Base-by-base conservation (phyloP, 1,140 invertebrate species). In the Olivierus martensii region DNA sequence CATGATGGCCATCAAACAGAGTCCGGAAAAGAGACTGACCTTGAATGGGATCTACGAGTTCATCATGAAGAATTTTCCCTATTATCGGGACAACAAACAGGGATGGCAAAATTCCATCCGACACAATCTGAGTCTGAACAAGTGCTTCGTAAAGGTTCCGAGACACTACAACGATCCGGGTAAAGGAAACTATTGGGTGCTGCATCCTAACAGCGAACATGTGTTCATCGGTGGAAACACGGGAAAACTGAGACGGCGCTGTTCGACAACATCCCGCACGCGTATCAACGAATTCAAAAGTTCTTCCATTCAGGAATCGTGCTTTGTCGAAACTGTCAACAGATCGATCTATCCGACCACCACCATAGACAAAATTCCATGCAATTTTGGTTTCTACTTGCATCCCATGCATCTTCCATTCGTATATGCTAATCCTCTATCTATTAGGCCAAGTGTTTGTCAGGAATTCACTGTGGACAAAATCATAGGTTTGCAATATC, bases 21-120 rank as follows among this genome's bases (percentile, higher is more conserved):
- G 87, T 65, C 82, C 83, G 0, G 88, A 94, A 62, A 95, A 94
- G 66, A 72, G 91, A 14, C 75, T 98, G 2, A 98, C 94, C 0
- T 72, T 98, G 0, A 97, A 94, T 67, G 93, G 92, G 18, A 98
- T 98, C 61, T 98, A 98, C 72, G 93, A 98, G 66, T 98, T 92
- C 69, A 98, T 98, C 56, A 96, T 96, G 87, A 83, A 83, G 55
- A 88, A 94, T 65, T 96, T 95, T 66, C 93, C 93, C 0, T 98
- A 95, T 66, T 98, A 97, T 67, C 78, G 86, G 43, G 89, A 94
- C 64, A 96, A 95, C 70, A 94, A 94, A 61, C 90, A 94, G 67
- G 91, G 91, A 14, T 98, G 93, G 93, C 93, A 98, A 67, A 98
- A 98, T 65, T 94, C 90, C 0, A 98, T 98, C 54, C 71, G 93